Percentiles rank a stretch among this genome's conserved stretches.
phyloP scores from a whole-genome alignment of 2,888 invertebrate genomes.

The Tenthredo amoena region DNA sequence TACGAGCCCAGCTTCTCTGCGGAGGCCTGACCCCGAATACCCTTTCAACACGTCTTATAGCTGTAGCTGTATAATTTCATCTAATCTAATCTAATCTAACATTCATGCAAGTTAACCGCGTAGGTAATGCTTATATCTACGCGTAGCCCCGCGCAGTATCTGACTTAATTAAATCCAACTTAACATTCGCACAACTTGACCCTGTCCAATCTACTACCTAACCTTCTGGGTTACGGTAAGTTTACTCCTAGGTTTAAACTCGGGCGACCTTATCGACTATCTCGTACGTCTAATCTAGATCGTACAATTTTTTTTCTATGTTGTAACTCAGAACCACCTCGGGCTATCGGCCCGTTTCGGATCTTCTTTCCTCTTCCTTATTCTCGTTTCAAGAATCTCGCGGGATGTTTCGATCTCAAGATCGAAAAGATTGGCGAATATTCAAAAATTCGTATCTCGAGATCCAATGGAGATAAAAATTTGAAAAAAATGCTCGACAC shows the following conservation, averaged over 20 bases:
- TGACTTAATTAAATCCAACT: conserved; percentile 38
- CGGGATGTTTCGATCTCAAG: background rate
- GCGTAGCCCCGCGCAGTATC: background rate
- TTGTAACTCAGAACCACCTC: background rate
- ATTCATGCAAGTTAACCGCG: conserved; percentile 24
- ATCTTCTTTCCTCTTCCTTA: background rate
- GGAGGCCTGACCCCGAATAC: background rate
- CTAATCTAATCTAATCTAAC: conserved; percentile 38
- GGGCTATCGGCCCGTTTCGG: background rate
- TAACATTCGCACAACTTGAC: conserved; percentile 44
- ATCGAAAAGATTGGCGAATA: too few species aligned
- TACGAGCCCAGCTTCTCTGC: background rate
- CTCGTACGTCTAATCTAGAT: conserved; percentile 8
- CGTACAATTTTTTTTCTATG: background rate
- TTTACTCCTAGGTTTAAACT: background rate
- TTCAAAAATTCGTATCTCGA: too few species aligned
- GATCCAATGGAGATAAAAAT: too few species aligned
- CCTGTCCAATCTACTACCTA: conserved; percentile 10
- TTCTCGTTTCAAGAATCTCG: background rate
- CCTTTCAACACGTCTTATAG: background rate
- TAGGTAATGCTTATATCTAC: background rate
- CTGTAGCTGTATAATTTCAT: conserved; percentile 25
- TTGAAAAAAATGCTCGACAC: too few species aligned
- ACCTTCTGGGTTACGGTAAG: conserved; percentile 13
- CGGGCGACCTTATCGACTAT: conserved; percentile 15